Evolutionary conservation across 2,888 invertebrate species (phyloP).

Genomic region (Chromoteleia sp.): DNA sequence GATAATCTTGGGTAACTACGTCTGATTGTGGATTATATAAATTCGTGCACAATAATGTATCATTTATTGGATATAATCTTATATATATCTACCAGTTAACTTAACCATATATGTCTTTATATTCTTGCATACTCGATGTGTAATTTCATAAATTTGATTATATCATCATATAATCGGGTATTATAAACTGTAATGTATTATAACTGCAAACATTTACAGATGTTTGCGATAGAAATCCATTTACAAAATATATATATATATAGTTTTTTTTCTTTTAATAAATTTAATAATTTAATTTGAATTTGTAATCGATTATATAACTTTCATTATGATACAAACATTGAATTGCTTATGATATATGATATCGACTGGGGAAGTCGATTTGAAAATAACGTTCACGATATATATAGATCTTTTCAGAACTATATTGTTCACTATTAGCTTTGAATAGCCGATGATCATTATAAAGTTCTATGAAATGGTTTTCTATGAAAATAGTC

Average conservation of each 20-base stretch:
- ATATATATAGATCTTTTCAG: conserved; percentile 34
- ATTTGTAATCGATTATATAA: conserved; percentile 22
- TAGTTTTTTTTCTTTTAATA: background rate
- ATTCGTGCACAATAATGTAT: conserved; percentile 43
- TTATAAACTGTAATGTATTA: conserved; percentile 33
- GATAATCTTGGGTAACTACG: conserved; percentile 40
- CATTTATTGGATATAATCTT: conserved; percentile 51
- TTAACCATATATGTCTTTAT: conserved; percentile 52
- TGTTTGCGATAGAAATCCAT: conserved; percentile 6
- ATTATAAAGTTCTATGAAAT: conserved; percentile 57
- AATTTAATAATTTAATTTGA: conserved; percentile 10
- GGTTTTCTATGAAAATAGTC: conserved; percentile 34
- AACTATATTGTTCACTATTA: conserved; percentile 33
- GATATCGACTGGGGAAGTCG: conserved; percentile 25
- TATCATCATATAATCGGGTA: conserved; percentile 34
- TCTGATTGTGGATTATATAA: conserved; percentile 55
- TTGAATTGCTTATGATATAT: conserved; percentile 34
- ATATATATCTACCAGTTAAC: conserved; percentile 30
- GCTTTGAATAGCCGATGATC: conserved; percentile 38
- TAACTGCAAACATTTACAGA: background rate
- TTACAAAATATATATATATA: conserved; percentile 1
- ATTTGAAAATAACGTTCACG: conserved; percentile 23
- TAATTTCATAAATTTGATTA: conserved; percentile 48
- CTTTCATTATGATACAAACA: background rate
- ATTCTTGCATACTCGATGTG: conserved; percentile 8